Base-by-base conservation (phyloP, 2,888 invertebrate genomes). In the Ornithoptera priamus region DNA sequence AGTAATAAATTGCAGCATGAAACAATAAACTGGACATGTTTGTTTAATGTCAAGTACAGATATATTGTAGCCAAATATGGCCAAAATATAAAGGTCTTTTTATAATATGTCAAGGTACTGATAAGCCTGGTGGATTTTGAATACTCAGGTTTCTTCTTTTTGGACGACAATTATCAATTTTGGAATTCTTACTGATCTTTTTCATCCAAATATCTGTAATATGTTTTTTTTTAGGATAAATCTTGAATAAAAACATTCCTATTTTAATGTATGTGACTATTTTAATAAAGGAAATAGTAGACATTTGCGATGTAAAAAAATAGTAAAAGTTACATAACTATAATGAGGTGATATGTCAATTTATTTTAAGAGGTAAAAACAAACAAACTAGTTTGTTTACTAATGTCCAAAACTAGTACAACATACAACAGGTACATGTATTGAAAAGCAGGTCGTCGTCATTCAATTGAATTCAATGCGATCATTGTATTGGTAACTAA, bases 381-480 rank as follows among this genome's bases (percentile, higher is more conserved):
- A 53, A 53, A 18, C 18, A 53, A 53, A 53, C 53, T 53, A 1
- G n/a, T 60, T 64, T 63, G 46, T 61, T 64, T 67, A 64, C 36
- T 63, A 67, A 60, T 42, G 53, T 56, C 63, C 67, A 24, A 67
- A 66, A 60, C 20, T 10, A 63, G 62, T 56, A 62, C 24, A 63
- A 24, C 46, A 67, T 50, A 56, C 56, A 62, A 56, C 30, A 20
- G 46, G 36, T 53, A 60, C 20, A 60, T 60, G 63, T 61, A 67
- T 67, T 70, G 67, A 70, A 70, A 62, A 67, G 63, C 70, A 67
- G 64, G 70, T 73, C 73, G 69, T 57, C 56, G 67, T 67, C 67
- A 72, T 72, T 74, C 76, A 76, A 76, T 75, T 75, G 74, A 72
- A 73, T 75, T 73, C 71, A 75, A 73, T 75, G 70, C 67, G 67